Conservation (phyloP, 2,888 invertebrate genomes). For the Agapetus fuscipes region DNA sequence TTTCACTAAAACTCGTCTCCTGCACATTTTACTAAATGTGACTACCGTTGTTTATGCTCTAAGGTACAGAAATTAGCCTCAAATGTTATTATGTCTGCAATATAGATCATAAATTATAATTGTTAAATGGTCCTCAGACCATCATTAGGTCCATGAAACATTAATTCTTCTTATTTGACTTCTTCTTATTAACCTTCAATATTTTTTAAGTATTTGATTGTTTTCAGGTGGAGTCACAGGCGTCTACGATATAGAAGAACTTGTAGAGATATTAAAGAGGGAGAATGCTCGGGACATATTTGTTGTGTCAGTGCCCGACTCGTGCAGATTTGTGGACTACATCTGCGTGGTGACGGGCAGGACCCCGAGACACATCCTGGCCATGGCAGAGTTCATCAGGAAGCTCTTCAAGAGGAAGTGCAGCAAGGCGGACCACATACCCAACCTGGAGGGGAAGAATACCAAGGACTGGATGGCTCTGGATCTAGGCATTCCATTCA, state of each 20-base stretch:
- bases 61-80: too few relatives aligned
- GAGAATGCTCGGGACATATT: slow-evolving; percentile 76
- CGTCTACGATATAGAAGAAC: slow-evolving; percentile 81
- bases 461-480: slow-evolving; percentile 81
- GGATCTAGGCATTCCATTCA: slow-evolving; percentile 79
- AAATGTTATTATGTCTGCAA: too few relatives aligned
- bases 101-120: too few relatives aligned
- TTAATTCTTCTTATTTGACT: too few relatives aligned
- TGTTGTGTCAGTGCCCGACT: slow-evolving; percentile 64
- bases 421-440: slow-evolving; percentile 50
- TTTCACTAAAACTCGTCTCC: too few relatives aligned
- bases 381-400: slow-evolving; percentile 64
- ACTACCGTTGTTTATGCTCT: too few relatives aligned
- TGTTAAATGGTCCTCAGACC: too few relatives aligned
- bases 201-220: too few relatives aligned
- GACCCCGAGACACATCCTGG: slow-evolving; percentile 64
- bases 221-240: slow-evolving; percentile 76
- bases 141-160: too few relatives aligned
- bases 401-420: slow-evolving; percentile 69
- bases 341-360: slow-evolving; percentile 71
- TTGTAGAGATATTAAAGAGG: slow-evolving; percentile 62
- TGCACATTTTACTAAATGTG: too few relatives aligned
- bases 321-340: slow-evolving; percentile 73
- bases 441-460: slow-evolving; percentile 67
- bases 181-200: too few relatives aligned